Percentiles rank a stretch among this genome's conserved stretches.
phyloP scores from a whole-genome alignment of 2,113 vertebrate species.

The Strigops habroptila region DNA sequence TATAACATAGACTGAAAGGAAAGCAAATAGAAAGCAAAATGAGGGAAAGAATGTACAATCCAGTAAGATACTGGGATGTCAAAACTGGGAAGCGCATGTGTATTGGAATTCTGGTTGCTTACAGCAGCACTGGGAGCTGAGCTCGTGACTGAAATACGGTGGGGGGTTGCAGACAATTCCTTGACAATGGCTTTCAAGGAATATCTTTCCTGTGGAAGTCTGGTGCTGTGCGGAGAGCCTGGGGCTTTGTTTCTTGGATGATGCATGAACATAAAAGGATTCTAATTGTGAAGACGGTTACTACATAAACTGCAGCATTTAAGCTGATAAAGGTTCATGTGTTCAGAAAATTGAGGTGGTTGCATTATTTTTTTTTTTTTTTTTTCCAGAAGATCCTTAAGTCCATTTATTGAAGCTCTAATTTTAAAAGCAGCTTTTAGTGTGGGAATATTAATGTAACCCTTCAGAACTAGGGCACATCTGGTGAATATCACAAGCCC shows the following conservation, averaged over 20 bases:
- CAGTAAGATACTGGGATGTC: background rate
- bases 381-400: background rate
- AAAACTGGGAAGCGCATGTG: accelerated
- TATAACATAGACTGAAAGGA: background rate
- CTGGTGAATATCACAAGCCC: slow-evolving; percentile 21
- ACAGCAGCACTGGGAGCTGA: background rate
- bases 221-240: background rate
- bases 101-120: too few relatives aligned
- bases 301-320: background rate
- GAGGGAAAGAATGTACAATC: background rate
- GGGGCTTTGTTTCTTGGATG: background rate
- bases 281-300: background rate
- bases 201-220: background rate
- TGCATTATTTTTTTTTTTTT: background rate
- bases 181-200: slow-evolving; percentile 3
- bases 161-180: background rate
- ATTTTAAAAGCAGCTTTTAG: slow-evolving; percentile 37
- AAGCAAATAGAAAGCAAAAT: background rate
- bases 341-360: background rate
- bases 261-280: background rate
- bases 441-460: slow-evolving; percentile 37
- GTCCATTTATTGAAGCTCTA: background rate
- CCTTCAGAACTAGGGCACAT: slow-evolving; percentile 52
- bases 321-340: background rate
- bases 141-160: background rate